Conservation (phyloP, 2,113 vertebrate species). For the Rafetus swinhoei region DNA sequence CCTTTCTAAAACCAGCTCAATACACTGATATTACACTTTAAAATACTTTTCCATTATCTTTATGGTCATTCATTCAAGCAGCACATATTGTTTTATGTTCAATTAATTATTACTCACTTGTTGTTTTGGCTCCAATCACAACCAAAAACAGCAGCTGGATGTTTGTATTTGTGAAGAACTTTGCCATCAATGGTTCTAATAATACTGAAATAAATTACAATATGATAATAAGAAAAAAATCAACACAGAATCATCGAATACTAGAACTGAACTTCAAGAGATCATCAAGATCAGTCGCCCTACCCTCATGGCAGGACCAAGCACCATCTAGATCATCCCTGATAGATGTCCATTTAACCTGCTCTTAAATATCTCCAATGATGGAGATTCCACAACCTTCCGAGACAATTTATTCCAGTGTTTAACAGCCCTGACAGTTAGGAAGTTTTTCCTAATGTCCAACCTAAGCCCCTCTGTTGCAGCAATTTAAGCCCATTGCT, state of each 20-base stretch:
- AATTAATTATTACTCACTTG: constrained; percentile 85
- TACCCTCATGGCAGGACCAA: too few relatives aligned
- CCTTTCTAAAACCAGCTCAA: background rate
- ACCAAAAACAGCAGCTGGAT: constrained; percentile 95
- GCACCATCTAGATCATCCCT: too few relatives aligned
- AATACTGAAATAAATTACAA: constrained; percentile 83
- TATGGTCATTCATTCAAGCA: background rate
- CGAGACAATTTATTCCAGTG: too few relatives aligned
- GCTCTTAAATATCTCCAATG: too few relatives aligned
- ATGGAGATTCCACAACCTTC: too few relatives aligned
- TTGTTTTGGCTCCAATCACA: constrained; percentile 99
- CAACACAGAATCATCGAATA: background rate
- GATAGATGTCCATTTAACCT: too few relatives aligned
- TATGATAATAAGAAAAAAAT: constrained; percentile 3
- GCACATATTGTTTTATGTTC: background rate
- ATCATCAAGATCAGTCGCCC: too few relatives aligned
- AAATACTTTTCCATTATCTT: background rate
- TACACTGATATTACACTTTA: background rate
- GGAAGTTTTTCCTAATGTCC: too few relatives aligned
- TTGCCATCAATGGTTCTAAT: constrained; percentile 94
- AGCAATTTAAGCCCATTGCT: too few relatives aligned
- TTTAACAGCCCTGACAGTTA: too few relatives aligned
- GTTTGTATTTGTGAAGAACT: constrained; percentile 95
- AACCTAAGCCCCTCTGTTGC: too few relatives aligned
- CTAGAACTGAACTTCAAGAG: too few relatives aligned